Evolutionary conservation across 2,888 invertebrate species (phyloP).

Genomic region (Xiphydria camelus): DNA sequence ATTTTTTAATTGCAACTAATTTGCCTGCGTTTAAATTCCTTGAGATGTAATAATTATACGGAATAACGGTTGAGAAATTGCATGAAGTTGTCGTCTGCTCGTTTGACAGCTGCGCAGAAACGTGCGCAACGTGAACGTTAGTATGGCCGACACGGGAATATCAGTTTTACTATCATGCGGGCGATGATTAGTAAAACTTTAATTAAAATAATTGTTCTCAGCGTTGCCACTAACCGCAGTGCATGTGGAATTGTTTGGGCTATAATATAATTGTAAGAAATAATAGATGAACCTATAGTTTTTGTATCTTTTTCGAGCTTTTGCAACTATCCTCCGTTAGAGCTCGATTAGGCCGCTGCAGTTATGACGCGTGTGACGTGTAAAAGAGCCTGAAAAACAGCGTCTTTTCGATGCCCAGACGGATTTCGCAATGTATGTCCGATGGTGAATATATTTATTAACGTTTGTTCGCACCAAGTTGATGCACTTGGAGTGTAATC

Average conservation of each 20-base stretch:
- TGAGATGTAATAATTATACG: no score
- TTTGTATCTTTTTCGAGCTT: neutral
- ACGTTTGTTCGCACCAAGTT: no score
- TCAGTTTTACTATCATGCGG: neutral
- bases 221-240: neutral
- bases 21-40: no score
- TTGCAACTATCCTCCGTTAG: no score
- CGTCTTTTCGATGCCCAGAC: slow-evolving; percentile 20
- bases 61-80: no score
- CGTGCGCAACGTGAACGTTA: slow-evolving; percentile 3
- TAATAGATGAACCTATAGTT: neutral
- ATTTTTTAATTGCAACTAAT: no score
- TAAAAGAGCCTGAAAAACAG: slow-evolving; percentile 23
- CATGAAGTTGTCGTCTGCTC: slow-evolving; percentile 14
- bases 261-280: neutral
- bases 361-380: neutral
- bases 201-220: neutral
- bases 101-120: slow-evolving; percentile 11
- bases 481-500: no score
- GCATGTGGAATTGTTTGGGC: neutral
- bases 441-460: neutral
- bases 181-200: neutral
- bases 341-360: neutral
- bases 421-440: slow-evolving; percentile 24
- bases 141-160: neutral